A percentile compares a stretch with the other conserved stretches of the same genome.
These are phyloP conservation scores for Scaptomyza pallida DNA, from an alignment of 1,140 invertebrate genomes.

Conservation along the genomic window DNA sequence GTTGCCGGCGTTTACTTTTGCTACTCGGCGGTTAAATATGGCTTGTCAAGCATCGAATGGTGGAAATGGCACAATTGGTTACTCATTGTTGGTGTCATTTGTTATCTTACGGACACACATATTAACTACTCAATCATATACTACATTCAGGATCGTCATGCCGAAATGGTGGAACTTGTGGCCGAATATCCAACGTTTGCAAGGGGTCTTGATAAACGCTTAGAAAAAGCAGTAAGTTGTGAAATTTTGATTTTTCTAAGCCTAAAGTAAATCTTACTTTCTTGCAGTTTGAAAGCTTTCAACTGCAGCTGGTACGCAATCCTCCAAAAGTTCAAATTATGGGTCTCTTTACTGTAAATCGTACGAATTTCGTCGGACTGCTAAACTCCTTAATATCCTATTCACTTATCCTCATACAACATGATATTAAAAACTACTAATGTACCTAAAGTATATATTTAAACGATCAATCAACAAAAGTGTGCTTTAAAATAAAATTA, in stretches of 20 bases:
- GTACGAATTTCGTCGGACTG: constrained; percentile 9
- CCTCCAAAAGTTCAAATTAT: constrained; percentile 22
- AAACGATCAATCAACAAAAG: too few relatives aligned
- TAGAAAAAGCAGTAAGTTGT: too few relatives aligned
- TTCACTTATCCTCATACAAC: constrained; percentile 50
- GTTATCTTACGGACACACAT: background rate
- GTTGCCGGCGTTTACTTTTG: constrained; percentile 33
- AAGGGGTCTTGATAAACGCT: constrained; percentile 22
- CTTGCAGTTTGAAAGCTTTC: constrained; percentile 65
- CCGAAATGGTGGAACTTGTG: constrained; percentile 9
- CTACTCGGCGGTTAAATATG: constrained; percentile 29
- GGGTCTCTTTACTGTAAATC: constrained; percentile 40
- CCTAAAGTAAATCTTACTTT: too few relatives aligned
- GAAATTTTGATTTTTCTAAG: too few relatives aligned
- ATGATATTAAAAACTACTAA: constrained; percentile 39
- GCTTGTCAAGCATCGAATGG: background rate
- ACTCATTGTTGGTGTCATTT: background rate
- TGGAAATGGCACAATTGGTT: background rate
- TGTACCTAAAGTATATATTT: too few relatives aligned
- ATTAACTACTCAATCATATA: constrained; percentile 19
- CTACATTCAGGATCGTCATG: constrained; percentile 15
- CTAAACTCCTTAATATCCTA: constrained; percentile 33
- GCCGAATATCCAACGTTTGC: constrained; percentile 22
- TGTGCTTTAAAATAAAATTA: background rate
- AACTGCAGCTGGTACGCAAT: constrained; percentile 42